Evolutionary conservation across 2,888 invertebrate species (phyloP).

Genomic region (Agrotis clavis): DNA sequence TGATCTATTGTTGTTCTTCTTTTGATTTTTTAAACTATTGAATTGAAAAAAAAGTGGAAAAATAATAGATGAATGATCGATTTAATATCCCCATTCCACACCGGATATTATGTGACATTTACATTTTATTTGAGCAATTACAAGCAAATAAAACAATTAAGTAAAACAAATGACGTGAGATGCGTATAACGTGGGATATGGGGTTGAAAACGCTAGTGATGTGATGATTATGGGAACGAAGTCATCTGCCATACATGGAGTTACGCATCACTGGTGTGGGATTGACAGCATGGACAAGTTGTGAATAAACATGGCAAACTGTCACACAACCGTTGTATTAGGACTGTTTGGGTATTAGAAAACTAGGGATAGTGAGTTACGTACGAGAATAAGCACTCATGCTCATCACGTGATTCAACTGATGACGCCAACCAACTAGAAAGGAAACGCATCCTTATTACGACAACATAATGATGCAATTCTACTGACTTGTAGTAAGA

Average conservation of each 20-base stretch:
- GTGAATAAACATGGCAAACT: conserved; percentile 35
- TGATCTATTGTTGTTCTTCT: background rate
- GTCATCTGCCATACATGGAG: conserved; percentile 81
- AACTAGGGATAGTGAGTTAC: background rate
- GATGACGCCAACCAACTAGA: too few species aligned
- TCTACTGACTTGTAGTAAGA: too few species aligned
- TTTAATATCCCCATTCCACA: conserved; percentile 15
- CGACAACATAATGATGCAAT: too few species aligned
- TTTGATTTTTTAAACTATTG: background rate
- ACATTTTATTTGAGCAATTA: conserved; percentile 76
- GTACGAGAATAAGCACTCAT: too few species aligned
- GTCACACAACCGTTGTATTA: background rate
- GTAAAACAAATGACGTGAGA: conserved; percentile 79
- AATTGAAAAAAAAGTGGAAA: too few species aligned
- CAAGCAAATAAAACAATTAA: conserved; percentile 84
- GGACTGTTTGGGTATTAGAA: background rate
- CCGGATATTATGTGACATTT: conserved; percentile 79
- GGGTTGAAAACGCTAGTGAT: conserved; percentile 66
- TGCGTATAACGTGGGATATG: conserved; percentile 80
- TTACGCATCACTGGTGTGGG: conserved; percentile 83
- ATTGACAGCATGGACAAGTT: conserved; percentile 47
- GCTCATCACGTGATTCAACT: too few species aligned
- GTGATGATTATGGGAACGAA: conserved; percentile 85
- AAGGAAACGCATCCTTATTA: too few species aligned
- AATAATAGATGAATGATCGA: conserved; percentile 2